Conservation (phyloP, 1,140 invertebrate species). For the Eueides isabella region DNA sequence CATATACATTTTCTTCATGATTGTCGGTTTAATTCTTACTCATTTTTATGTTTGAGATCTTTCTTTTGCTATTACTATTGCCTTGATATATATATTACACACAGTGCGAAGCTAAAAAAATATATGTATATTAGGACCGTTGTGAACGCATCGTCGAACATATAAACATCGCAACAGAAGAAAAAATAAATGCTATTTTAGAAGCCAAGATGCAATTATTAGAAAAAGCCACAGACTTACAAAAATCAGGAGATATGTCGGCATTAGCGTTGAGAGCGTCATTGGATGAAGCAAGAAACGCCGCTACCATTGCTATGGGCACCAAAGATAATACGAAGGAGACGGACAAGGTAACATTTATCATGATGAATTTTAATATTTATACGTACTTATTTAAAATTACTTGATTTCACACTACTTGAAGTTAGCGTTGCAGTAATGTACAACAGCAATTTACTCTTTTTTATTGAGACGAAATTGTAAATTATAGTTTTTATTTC, state of each 20-base stretch:
- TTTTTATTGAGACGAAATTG: no score
- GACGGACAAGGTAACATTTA: constrained; percentile 58
- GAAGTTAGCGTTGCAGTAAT: no score
- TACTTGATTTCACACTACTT: no score
- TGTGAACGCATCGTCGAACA: constrained; percentile 77
- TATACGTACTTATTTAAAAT: no score
- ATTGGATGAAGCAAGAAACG: constrained; percentile 62
- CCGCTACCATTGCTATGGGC: constrained; percentile 61
- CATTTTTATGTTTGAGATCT: no score
- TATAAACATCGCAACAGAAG: constrained; percentile 73
- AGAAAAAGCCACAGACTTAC: constrained; percentile 59
- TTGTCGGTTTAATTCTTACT: no score
- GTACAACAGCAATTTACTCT: no score
- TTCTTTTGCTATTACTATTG: no score
- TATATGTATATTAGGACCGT: constrained; percentile 60
- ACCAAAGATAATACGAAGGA: constrained; percentile 47
- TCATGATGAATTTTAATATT: background rate
- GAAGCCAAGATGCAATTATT: constrained; percentile 65
- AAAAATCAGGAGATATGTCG: constrained; percentile 63
- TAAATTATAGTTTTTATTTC: no score
- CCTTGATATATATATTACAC: background rate
- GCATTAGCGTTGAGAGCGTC: constrained; percentile 65
- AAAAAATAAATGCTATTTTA: constrained; percentile 77
- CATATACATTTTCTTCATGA: no score
- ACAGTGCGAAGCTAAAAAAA: background rate